Evolutionary conservation across 2,888 invertebrate species (phyloP).

Genomic region (Zhengitettix transpicula): DNA sequence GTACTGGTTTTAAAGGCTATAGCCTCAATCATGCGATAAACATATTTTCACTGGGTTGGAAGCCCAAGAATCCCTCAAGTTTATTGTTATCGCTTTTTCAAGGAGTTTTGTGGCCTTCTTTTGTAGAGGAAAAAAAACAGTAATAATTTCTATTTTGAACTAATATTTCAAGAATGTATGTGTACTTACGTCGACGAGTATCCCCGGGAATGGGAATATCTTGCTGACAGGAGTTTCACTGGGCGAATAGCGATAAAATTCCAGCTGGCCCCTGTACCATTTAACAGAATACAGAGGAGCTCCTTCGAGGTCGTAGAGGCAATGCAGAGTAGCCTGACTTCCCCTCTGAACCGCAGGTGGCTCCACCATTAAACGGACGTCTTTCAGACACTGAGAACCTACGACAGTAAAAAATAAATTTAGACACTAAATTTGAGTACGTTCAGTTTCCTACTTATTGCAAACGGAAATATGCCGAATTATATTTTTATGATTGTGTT

Average conservation of each 20-base stretch:
- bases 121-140: too few relatives aligned
- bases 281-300: slow-evolving; percentile 67
- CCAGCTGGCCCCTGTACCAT: slow-evolving; percentile 69
- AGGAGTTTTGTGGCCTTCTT: too few relatives aligned
- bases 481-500: too few relatives aligned
- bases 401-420: slow-evolving; percentile 5
- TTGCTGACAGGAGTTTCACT: slow-evolving; percentile 51
- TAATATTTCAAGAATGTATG: not conserved
- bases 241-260: slow-evolving; percentile 72
- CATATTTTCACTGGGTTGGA: too few relatives aligned
- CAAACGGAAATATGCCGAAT: too few relatives aligned
- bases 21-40: too few relatives aligned
- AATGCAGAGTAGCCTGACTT: slow-evolving; percentile 49
- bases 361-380: slow-evolving; percentile 52
- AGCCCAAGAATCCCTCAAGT: too few relatives aligned
- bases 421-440: too few relatives aligned
- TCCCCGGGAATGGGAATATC: slow-evolving; percentile 55
- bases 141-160: too few relatives aligned
- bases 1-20: too few relatives aligned
- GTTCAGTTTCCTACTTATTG: too few relatives aligned
- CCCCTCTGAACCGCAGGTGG: slow-evolving; percentile 53
- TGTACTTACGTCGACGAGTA: slow-evolving; percentile 67
- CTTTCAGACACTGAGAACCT: slow-evolving; percentile 49
- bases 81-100: too few relatives aligned
- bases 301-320: slow-evolving; percentile 60